A percentile compares a stretch with the other conserved stretches of the same genome.
These are phyloP conservation scores for Apteryx owenii DNA, from an alignment of 2,113 vertebrate genomes.

Conservation along the genomic window DNA sequence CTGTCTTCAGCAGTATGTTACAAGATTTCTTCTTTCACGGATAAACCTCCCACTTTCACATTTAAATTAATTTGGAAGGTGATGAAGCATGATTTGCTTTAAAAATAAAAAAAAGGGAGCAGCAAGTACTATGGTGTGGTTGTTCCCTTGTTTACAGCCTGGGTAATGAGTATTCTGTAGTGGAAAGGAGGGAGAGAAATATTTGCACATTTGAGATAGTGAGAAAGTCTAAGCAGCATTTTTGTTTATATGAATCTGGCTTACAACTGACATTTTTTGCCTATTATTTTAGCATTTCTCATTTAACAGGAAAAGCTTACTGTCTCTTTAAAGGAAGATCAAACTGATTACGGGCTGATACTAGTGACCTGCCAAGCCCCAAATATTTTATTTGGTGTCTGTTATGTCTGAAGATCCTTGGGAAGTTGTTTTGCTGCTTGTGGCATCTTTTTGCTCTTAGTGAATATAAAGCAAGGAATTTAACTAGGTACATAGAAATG, in stretches of 20 bases:
- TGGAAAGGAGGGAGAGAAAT: neutral
- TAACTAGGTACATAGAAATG: neutral
- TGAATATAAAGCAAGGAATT: neutral
- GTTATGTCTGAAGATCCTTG: neutral
- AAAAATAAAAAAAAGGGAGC: slow-evolving; percentile 26
- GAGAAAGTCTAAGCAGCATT: neutral
- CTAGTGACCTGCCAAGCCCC: neutral
- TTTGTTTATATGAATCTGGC: neutral
- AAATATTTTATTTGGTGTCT: neutral
- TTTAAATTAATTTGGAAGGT: slow-evolving; percentile 71
- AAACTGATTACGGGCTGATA: neutral
- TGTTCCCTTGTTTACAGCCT: neutral
- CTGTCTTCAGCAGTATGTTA: slow-evolving; percentile 49
- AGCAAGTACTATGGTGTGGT: neutral
- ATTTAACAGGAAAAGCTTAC: slow-evolving; percentile 21
- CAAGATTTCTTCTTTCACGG: slow-evolving; percentile 31
- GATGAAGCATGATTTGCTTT: slow-evolving; percentile 17
- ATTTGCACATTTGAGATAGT: neutral
- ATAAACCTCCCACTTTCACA: slow-evolving; percentile 56
- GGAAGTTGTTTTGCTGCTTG: slow-evolving; percentile 18
- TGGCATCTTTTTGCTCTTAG: neutral
- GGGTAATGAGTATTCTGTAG: slow-evolving; percentile 19
- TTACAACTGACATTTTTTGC: neutral
- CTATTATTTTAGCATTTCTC: neutral
- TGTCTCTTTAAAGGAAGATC: slow-evolving; percentile 42